Percentiles rank a stretch among this genome's conserved stretches.
Conservation (phyloP, 23 tunicate species). For the Ascidia mentula region DNA sequence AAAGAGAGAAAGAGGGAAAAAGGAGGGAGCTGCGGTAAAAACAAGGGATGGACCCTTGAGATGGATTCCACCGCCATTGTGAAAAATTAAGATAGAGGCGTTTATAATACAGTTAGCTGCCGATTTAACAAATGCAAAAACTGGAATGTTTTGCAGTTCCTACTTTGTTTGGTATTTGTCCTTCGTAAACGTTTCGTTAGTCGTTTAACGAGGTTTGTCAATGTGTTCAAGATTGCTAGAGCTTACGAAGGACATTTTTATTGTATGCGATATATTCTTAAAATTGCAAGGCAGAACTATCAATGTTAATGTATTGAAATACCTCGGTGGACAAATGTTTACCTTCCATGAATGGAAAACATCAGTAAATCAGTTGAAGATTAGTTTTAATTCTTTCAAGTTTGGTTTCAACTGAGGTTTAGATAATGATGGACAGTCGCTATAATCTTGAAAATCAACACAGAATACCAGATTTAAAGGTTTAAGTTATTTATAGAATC, state of each 20-base stretch:
- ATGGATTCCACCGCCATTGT: slow-evolving; percentile 1
- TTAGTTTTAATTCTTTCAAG: too few relatives aligned
- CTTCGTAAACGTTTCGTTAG: neutral
- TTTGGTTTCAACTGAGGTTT: too few relatives aligned
- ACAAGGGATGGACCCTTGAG: neutral
- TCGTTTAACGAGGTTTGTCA: neutral
- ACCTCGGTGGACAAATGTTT: too few relatives aligned
- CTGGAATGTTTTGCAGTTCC: neutral
- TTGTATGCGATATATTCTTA: too few relatives aligned
- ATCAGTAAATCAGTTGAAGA: too few relatives aligned
- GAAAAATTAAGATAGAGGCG: neutral
- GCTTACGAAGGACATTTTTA: neutral
- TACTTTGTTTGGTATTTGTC: neutral
- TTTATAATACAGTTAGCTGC: neutral
- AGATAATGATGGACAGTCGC: too few relatives aligned
- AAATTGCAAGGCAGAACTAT: too few relatives aligned
- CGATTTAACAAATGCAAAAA: neutral
- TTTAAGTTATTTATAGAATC: too few relatives aligned
- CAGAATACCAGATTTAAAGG: too few relatives aligned
- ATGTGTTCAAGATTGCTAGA: neutral
- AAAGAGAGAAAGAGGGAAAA: neutral
- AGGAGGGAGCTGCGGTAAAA: neutral
- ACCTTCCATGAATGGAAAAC: too few relatives aligned
- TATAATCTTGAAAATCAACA: too few relatives aligned
- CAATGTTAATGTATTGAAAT: too few relatives aligned